These are phyloP conservation scores for Caenorhabditis tropicalis DNA, from an alignment of 1,140 invertebrate species.

Conservation along the genomic window DNA sequence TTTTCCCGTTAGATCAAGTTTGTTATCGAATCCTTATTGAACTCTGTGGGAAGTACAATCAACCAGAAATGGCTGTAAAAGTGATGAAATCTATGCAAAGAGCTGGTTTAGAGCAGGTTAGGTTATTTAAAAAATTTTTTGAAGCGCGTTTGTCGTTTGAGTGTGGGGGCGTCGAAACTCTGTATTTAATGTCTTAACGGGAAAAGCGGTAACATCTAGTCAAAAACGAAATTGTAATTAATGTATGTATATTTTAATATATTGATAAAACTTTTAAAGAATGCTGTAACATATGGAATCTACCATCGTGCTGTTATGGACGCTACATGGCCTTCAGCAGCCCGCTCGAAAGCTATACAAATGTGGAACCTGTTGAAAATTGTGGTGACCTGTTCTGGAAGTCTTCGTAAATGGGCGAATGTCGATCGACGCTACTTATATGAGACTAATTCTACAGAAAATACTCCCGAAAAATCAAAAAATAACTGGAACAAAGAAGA, in stretches of 20 bases:
- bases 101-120: constrained; percentile 37
- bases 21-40: constrained; percentile 95
- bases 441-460: background rate
- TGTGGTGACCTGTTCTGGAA: background rate
- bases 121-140: too few relatives aligned
- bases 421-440: background rate
- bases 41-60: constrained; percentile 89
- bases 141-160: too few relatives aligned
- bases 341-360: constrained; percentile 59
- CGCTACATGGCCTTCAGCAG: constrained; percentile 65
- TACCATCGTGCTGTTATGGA: constrained; percentile 75
- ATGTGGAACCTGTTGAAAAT: constrained; percentile 41
- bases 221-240: too few relatives aligned
- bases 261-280: too few relatives aligned
- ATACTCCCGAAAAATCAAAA: background rate
- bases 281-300: constrained; percentile 95
- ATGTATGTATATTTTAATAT: too few relatives aligned
- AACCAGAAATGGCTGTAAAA: constrained; percentile 92
- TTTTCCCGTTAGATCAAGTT: constrained; percentile 74
- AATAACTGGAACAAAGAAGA: background rate
- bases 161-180: too few relatives aligned
- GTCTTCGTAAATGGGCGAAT: background rate
- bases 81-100: constrained; percentile 76
- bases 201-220: too few relatives aligned
- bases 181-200: too few relatives aligned